Percentiles rank a stretch among this genome's conserved stretches.
Conservation (phyloP, 92 coral and sea anemone genomes). For the Palythoa grandiflora region DNA sequence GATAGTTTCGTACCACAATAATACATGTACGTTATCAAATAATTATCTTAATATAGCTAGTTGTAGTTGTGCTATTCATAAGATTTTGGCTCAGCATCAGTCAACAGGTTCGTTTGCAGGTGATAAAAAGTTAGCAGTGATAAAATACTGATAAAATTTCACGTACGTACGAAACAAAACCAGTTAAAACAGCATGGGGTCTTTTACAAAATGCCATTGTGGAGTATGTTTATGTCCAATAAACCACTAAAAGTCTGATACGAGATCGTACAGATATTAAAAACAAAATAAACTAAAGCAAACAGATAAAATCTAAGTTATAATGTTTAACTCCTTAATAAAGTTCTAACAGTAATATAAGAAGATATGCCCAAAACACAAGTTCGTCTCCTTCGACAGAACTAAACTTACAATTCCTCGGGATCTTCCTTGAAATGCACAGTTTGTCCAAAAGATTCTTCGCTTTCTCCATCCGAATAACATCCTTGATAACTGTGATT, state of each 20-base stretch:
- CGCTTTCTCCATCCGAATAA: conserved; percentile 73
- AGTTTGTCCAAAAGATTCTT: conserved; percentile 66
- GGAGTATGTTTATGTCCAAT: neutral
- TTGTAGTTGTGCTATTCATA: no score
- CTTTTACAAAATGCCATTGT: neutral
- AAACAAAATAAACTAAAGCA: no score
- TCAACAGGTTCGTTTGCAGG: no score
- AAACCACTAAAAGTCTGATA: neutral
- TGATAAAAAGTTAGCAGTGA: neutral
- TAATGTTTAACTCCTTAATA: neutral
- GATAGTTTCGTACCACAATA: no score
- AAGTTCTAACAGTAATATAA: neutral
- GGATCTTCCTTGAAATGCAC: conserved; percentile 71
- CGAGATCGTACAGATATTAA: neutral
- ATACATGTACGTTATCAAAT: no score
- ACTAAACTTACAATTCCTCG: conserved; percentile 47
- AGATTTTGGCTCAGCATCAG: no score
- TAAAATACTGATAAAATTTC: neutral
- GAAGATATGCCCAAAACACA: neutral
- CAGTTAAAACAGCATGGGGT: neutral
- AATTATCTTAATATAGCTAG: no score
- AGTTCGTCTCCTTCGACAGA: conserved; percentile 5
- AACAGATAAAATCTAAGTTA: no score
- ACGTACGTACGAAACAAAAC: neutral
- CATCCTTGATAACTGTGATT: conserved; percentile 73